Evolutionary conservation across 2,888 invertebrate species (phyloP).

Genomic region (Nephrocerus scutellatus): DNA sequence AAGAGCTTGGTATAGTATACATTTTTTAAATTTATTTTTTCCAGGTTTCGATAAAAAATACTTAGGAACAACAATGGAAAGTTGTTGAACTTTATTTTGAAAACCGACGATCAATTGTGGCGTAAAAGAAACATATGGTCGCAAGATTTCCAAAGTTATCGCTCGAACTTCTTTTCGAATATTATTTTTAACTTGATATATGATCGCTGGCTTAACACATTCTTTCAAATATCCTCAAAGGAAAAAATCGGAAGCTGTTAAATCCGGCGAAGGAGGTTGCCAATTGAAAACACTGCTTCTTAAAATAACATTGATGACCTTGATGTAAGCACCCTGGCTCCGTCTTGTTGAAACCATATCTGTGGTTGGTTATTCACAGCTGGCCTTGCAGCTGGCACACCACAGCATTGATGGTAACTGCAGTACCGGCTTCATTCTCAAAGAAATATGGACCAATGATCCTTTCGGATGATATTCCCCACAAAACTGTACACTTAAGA

Average conservation of each 20-base stretch:
- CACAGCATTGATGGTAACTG: not conserved
- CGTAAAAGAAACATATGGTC: too few species aligned
- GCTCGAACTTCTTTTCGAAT: not conserved
- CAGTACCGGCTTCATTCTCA: not conserved
- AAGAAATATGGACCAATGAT: constrained; percentile 7
- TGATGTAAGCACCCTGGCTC: too few species aligned
- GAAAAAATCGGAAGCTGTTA: not conserved
- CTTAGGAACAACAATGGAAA: not conserved
- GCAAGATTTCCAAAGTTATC: not conserved
- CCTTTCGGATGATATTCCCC: constrained; percentile 6
- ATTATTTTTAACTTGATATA: not conserved
- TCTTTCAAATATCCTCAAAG: not conserved
- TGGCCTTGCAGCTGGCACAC: too few species aligned
- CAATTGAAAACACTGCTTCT: too few species aligned
- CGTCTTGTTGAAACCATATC: too few species aligned
- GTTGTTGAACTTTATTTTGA: too few species aligned
- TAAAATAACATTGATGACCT: too few species aligned
- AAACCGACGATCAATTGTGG: too few species aligned
- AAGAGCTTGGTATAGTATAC: not conserved
- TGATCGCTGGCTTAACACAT: not conserved
- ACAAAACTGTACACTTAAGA: constrained; percentile 6
- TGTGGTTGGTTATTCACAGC: too few species aligned
- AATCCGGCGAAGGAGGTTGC: not conserved
- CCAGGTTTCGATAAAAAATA: not conserved
- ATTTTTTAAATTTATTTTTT: not conserved